These are phyloP conservation scores for Hirtodrosophila duncani DNA, from an alignment of 2,888 invertebrate genomes.

Conservation along the genomic window DNA sequence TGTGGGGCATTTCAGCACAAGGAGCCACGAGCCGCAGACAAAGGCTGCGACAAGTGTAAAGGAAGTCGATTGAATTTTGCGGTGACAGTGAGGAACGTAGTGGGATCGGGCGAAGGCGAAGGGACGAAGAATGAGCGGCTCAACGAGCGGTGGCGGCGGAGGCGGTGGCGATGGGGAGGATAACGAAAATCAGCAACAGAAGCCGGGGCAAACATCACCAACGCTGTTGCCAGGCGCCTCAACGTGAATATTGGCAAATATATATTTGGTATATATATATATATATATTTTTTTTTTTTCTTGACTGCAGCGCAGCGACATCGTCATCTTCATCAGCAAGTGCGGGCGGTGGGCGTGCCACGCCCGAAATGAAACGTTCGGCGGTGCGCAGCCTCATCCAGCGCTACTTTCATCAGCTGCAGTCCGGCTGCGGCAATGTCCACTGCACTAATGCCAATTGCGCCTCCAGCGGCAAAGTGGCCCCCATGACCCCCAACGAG, in stretches of 20 bases:
- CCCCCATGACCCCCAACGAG: slow-evolving; percentile 88
- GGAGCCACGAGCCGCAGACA: slow-evolving; percentile 27
- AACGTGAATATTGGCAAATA: slow-evolving; percentile 17
- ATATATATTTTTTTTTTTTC: neutral
- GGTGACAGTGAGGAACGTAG: neutral
- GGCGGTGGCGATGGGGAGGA: slow-evolving; percentile 42
- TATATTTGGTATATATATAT: too few relatives aligned
- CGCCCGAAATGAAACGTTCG: slow-evolving; percentile 84
- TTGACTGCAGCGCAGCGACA: slow-evolving; percentile 45
- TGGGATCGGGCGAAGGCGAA: too few relatives aligned
- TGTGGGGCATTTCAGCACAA: slow-evolving; percentile 43
- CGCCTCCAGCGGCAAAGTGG: slow-evolving; percentile 92
- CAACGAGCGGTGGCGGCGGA: slow-evolving; percentile 51
- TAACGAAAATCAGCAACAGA: slow-evolving; percentile 42
- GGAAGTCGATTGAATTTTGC: slow-evolving; percentile 5
- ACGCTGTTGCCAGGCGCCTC: slow-evolving; percentile 35
- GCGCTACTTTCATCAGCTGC: slow-evolving; percentile 94
- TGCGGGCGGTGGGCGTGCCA: slow-evolving; percentile 41
- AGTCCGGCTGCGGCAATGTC: slow-evolving; percentile 94
- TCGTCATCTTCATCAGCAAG: slow-evolving; percentile 36
- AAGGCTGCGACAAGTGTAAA: slow-evolving; percentile 1
- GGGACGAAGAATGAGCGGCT: slow-evolving; percentile 30
- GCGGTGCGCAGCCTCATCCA: slow-evolving; percentile 92
- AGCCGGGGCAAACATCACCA: slow-evolving; percentile 31
- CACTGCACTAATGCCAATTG: slow-evolving; percentile 91